phyloP scores from a whole-genome alignment of 2,113 vertebrate genomes.

The Peromyscus californicus region DNA sequence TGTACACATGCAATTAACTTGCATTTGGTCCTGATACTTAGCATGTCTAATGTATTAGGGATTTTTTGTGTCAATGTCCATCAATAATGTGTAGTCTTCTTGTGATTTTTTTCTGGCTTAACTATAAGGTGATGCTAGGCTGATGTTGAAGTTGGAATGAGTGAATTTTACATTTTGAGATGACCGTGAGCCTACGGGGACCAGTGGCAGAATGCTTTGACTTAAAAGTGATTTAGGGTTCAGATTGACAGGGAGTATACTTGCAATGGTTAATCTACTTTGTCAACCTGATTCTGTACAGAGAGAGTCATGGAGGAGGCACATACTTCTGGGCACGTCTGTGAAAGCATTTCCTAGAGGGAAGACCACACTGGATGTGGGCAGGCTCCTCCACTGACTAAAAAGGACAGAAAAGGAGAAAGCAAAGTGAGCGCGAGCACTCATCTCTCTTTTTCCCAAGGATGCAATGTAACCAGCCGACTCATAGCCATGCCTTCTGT shows the following conservation, averaged over 20 bases:
- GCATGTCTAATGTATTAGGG: background rate
- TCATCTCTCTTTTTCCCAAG: background rate
- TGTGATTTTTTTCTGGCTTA: background rate
- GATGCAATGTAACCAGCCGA: background rate
- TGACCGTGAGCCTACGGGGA: background rate
- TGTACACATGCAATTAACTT: background rate
- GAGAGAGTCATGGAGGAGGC: background rate
- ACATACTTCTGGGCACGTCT: background rate
- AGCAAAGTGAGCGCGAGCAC: background rate
- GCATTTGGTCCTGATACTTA: background rate
- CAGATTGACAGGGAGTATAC: background rate
- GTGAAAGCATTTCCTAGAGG: background rate
- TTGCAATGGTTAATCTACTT: background rate
- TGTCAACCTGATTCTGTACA: background rate
- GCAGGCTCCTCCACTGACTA: background rate
- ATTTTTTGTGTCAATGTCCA: background rate
- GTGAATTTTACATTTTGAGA: background rate
- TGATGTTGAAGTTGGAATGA: background rate
- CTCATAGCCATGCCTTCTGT: background rate
- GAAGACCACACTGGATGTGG: background rate
- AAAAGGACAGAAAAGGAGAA: background rate
- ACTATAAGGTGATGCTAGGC: background rate
- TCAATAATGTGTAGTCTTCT: background rate
- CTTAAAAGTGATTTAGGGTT: background rate
- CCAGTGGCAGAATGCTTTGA: background rate